Percentiles rank a stretch among this genome's conserved stretches.
Conservation (phyloP, 1,140 invertebrate species). For the Parapsyche elsis region DNA sequence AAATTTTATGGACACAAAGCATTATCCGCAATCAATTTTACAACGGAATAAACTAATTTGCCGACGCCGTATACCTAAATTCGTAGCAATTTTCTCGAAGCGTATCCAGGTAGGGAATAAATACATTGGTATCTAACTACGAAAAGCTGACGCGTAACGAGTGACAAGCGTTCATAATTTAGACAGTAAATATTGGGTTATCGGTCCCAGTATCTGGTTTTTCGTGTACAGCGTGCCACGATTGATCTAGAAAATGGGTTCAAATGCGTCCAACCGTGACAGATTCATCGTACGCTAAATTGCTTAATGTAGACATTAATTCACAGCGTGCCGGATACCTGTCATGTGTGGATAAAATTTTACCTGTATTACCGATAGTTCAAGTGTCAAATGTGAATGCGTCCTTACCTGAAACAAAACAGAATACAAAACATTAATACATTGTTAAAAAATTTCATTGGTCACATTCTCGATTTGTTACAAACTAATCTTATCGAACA, state of each 20-base stretch:
- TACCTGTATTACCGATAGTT: not conserved
- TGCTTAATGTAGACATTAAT: constrained; percentile 16
- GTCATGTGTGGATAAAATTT: not conserved
- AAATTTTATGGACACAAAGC: constrained; percentile 5
- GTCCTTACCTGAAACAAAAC: constrained; percentile 25
- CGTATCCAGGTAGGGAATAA: not conserved
- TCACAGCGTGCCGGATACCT: not conserved
- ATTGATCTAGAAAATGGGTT: constrained; percentile 6
- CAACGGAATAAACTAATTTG: not conserved
- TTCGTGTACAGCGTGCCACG: constrained; percentile 2
- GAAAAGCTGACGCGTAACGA: constrained; percentile 30
- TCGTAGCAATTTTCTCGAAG: not conserved
- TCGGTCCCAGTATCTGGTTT: not conserved
- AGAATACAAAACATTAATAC: not conserved
- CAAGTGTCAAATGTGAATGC: no score
- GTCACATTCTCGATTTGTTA: not conserved
- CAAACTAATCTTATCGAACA: not conserved
- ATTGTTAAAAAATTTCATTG: not conserved
- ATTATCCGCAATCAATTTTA: not conserved
- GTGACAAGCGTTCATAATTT: constrained; percentile 33
- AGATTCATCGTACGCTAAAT: not conserved
- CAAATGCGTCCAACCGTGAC: not conserved
- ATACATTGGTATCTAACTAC: no score
- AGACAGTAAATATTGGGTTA: constrained; percentile 22
- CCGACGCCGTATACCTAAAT: not conserved